Evolutionary conservation across 1,140 invertebrate genomes (phyloP).

Genomic region (Mylabris phalerata): DNA sequence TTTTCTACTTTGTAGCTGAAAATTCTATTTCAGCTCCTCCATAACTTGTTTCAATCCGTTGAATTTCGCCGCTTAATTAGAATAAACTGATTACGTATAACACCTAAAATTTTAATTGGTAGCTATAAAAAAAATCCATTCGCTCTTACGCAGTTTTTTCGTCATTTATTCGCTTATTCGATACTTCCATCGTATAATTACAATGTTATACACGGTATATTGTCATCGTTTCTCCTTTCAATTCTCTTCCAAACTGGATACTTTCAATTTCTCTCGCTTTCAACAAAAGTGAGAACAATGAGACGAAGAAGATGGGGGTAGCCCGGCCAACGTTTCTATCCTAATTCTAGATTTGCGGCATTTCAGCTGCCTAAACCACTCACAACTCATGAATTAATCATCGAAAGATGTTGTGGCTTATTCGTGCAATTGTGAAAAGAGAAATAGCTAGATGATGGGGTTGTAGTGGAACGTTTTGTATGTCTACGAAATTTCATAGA

Average conservation of each 20-base stretch:
- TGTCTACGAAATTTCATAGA: slow-evolving; percentile 33
- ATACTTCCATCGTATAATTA: too few relatives aligned
- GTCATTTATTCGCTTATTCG: too few relatives aligned
- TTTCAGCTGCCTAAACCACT: slow-evolving; percentile 34
- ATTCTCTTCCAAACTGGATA: slow-evolving; percentile 23
- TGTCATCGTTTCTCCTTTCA: slow-evolving; percentile 22
- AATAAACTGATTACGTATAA: too few relatives aligned
- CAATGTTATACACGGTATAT: too few relatives aligned
- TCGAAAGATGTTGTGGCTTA: slow-evolving; percentile 36
- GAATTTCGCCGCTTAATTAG: too few relatives aligned
- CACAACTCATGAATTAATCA: slow-evolving; percentile 39
- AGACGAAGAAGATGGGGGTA: not conserved
- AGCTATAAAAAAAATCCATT: too few relatives aligned
- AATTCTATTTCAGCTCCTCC: too few relatives aligned
- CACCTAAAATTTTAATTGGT: too few relatives aligned
- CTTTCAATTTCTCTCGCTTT: too few relatives aligned
- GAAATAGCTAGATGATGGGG: not conserved
- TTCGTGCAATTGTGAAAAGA: slow-evolving; percentile 28
- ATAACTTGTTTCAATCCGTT: too few relatives aligned
- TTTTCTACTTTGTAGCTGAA: too few relatives aligned
- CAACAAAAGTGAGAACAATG: slow-evolving; percentile 22
- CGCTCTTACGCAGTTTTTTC: too few relatives aligned
- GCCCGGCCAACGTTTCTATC: slow-evolving; percentile 23
- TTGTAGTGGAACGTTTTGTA: slow-evolving; percentile 21
- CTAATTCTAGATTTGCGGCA: slow-evolving; percentile 38